Evolutionary conservation across 2,113 vertebrate genomes (phyloP).

Genomic region (Sceloporus undulatus): DNA sequence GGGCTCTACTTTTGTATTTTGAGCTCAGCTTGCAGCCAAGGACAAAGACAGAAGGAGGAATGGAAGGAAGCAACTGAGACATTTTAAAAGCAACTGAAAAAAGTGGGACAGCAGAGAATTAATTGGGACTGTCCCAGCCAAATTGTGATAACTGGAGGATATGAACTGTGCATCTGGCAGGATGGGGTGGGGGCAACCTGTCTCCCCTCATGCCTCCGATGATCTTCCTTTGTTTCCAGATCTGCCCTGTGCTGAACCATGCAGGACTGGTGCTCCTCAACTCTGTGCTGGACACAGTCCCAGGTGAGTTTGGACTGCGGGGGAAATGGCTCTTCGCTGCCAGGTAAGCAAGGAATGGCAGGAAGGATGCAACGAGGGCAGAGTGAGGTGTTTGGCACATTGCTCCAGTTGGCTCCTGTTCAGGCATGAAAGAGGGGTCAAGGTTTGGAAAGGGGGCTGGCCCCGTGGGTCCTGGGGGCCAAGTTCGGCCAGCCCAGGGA

Average conservation of each 20-base stretch:
- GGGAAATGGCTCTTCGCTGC: neutral
- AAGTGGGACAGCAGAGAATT: no score
- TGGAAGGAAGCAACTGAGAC: no score
- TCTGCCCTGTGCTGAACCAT: slow-evolving; percentile 90
- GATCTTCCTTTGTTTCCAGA: slow-evolving; percentile 75
- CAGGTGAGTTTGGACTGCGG: slow-evolving; percentile 75
- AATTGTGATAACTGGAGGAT: no score
- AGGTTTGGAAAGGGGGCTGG: neutral
- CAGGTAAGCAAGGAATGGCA: neutral
- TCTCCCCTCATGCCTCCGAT: rapidly evolving
- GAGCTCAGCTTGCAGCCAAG: no score
- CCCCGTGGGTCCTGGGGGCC: no score
- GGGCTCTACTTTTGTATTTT: no score
- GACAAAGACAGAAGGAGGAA: no score
- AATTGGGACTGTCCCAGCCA: no score
- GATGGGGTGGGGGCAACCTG: no score
- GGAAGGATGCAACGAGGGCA: neutral
- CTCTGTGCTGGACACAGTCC: slow-evolving; percentile 88
- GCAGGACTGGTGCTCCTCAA: slow-evolving; percentile 89
- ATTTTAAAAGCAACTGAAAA: no score
- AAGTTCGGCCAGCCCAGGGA: neutral
- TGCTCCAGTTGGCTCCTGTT: neutral
- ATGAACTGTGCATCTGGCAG: no score
- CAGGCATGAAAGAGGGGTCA: no score
- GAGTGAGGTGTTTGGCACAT: neutral